Evolutionary conservation across 2,113 vertebrate genomes (phyloP).

Genomic region (Peromyscus polionotus): DNA sequence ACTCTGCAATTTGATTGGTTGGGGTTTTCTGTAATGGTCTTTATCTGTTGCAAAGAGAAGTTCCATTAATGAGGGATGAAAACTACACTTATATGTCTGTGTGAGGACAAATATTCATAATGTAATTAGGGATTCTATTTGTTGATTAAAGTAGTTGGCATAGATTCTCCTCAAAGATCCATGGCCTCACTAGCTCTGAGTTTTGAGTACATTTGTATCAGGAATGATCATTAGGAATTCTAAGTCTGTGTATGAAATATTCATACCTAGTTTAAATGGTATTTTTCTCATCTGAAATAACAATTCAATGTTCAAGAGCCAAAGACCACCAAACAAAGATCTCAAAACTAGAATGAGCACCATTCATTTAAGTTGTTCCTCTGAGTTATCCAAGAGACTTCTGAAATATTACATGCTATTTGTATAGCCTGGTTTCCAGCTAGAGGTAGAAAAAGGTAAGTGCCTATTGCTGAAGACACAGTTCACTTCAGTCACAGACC

Average conservation of each 20-base stretch:
- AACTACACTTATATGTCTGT: neutral
- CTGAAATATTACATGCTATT: neutral
- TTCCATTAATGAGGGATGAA: neutral
- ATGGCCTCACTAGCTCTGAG: neutral
- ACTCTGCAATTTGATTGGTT: neutral
- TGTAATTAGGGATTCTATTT: no score
- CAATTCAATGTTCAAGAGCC: neutral
- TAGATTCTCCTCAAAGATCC: neutral
- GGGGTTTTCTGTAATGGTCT: neutral
- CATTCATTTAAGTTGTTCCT: neutral
- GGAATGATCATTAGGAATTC: neutral
- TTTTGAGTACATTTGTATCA: neutral
- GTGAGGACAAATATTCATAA: neutral
- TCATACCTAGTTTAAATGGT: neutral
- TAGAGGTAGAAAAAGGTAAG: neutral
- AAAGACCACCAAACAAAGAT: neutral
- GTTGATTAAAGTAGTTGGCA: neutral
- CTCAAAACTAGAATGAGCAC: neutral
- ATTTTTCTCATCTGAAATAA: neutral
- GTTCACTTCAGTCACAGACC: no score
- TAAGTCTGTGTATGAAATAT: neutral
- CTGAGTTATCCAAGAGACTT: neutral
- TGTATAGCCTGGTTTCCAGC: no score
- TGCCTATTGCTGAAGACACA: neutral
- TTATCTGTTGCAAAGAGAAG: neutral